A percentile compares a stretch with the other conserved stretches of the same genome.
Evolutionary conservation across 2,113 vertebrate species (phyloP).

Genomic region (Eclectus roratus): DNA sequence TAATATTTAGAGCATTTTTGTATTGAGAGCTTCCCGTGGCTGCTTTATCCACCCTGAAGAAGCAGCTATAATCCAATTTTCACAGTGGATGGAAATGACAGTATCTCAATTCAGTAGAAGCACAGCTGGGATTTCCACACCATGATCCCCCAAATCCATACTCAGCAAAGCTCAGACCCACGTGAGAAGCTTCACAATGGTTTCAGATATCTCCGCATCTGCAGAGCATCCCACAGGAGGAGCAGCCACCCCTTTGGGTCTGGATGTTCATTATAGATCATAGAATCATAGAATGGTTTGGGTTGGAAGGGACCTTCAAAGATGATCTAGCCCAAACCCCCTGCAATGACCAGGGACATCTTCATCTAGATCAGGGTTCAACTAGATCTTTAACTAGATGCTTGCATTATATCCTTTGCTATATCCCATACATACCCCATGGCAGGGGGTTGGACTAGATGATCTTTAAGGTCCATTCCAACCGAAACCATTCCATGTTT

Average conservation of each 20-base stretch:
- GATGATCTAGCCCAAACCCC: background rate
- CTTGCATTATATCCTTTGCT: background rate
- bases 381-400: background rate
- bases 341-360: background rate
- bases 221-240: background rate
- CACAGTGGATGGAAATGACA: background rate
- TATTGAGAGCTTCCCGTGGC: background rate
- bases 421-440: background rate
- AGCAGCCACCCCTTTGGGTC: background rate
- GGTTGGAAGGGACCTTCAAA: background rate
- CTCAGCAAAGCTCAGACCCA: background rate
- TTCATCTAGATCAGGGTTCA: background rate
- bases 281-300: background rate
- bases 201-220: background rate
- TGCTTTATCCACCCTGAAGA: background rate
- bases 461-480: background rate
- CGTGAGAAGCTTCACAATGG: background rate
- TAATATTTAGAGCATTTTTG: background rate
- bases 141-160: fast-evolving
- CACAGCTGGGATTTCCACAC: background rate
- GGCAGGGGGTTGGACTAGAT: background rate
- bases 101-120: background rate
- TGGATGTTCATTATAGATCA: fast-evolving
- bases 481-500: background rate
- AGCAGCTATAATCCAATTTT: background rate